A percentile compares a stretch with the other conserved stretches of the same genome.
These are phyloP conservation scores for Gallinago nigripennis DNA, from an alignment of 2,797 vertebrate species.

Conservation along the genomic window DNA sequence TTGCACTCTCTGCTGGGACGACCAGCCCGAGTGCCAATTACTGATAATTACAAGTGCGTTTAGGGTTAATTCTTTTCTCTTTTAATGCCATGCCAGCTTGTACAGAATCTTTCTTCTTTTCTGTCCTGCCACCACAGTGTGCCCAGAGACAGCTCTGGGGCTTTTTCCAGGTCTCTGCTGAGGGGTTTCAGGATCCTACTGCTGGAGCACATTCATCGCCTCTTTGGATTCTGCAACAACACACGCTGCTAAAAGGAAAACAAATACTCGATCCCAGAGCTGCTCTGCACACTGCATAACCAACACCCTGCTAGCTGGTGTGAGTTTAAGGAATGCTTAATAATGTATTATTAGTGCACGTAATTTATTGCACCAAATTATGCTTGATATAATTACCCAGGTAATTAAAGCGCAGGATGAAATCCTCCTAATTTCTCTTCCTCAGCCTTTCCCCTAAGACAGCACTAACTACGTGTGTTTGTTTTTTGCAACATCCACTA, in stretches of 20 bases:
- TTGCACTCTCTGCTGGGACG: background rate
- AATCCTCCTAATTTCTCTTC: background rate
- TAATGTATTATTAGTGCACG: background rate
- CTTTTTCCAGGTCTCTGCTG: background rate
- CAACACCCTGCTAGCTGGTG: background rate
- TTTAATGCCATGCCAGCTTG: background rate
- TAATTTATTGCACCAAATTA: background rate
- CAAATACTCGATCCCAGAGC: background rate
- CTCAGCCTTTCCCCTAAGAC: background rate
- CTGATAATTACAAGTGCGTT: background rate
- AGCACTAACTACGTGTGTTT: fast-evolving
- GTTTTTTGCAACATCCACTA: background rate
- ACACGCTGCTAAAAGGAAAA: background rate
- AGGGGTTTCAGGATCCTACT: background rate
- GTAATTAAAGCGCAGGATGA: background rate
- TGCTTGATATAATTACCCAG: background rate
- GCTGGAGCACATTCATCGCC: background rate
- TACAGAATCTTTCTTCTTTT: background rate
- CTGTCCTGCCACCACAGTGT: background rate
- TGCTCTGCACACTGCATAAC: background rate
- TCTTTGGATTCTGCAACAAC: background rate
- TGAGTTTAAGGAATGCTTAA: background rate
- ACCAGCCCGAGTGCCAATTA: background rate
- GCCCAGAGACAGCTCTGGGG: background rate
- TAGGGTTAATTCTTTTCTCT: background rate